Base-by-base conservation (phyloP, 2,113 vertebrate species). In the Hippocampus barbouri region DNA sequence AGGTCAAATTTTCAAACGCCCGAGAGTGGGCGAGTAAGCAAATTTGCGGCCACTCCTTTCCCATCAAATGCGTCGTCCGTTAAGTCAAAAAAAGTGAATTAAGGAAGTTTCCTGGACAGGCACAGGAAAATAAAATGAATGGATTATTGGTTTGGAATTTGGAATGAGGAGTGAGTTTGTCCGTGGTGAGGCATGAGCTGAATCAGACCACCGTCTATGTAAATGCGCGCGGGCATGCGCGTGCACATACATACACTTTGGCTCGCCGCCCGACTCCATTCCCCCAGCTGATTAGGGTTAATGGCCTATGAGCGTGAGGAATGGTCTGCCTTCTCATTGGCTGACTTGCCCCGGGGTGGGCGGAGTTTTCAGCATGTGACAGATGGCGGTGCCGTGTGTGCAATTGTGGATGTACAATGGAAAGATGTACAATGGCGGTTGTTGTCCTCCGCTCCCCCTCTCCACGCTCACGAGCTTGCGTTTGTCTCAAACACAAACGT, bases 261-360 rank as follows among this genome's bases (percentile, higher is more conserved):
- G 89, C 89, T 91, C 73, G 72, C 85, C 81, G 89, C 86, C 92
- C 81, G 77, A 88, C 85, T 89, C 90, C 89, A 91, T 88, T 85
- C 93, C 83, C 87, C 92, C 83, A 90, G 88, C 92, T 95, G 92
- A 94, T 94, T 93, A 94, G 89, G 91, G 93, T 94, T 94, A 95
- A 96, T 94, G 90, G 89, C 71, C 78, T 91, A 91, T 92, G 91
- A 93, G 91, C 80, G 77, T 82, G 83, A 86, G 79, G 83, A 78
- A 74, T 72, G 63, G 43, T 77, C 56, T n/a, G 66, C 62, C 20
- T 59, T 49, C 43, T 83, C 84, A 94, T 94, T 94, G 94, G 94
- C 86, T 87, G 87, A 66, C 82, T 76, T 85, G 88, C 86, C 90
- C 90, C 91, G 83, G 86, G 81, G 93, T 93, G 93, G 94, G 92